Evolutionary conservation across 2,888 invertebrate genomes (phyloP).

Genomic region (Conchocele bisecta): DNA sequence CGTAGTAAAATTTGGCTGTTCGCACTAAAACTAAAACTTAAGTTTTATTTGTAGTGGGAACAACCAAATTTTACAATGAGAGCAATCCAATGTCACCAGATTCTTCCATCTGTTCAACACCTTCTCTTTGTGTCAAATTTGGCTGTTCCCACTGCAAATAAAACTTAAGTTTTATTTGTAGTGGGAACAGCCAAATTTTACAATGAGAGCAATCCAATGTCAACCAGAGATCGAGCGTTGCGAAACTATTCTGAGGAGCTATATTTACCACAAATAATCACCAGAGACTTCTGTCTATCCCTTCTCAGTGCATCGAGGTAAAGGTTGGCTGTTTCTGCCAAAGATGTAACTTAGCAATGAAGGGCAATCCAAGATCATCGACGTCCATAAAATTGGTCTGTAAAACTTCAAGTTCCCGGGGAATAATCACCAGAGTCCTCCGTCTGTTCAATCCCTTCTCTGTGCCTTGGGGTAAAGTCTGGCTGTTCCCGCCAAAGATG

Average conservation of each 20-base stretch:
- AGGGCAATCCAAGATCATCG: slow-evolving; percentile 50
- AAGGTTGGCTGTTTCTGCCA: slow-evolving; percentile 35
- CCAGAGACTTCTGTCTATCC: no score
- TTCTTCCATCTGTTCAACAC: slow-evolving; percentile 42
- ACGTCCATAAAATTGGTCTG: no score
- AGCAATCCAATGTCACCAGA: slow-evolving; percentile 41
- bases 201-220: no score
- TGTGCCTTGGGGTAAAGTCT: slow-evolving; percentile 13
- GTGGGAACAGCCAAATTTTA: no score
- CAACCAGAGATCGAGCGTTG: no score
- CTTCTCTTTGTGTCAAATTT: slow-evolving; percentile 33
- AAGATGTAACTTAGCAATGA: slow-evolving; percentile 43
- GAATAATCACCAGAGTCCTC: slow-evolving; percentile 19
- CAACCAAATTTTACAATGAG: no score
- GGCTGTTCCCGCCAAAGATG: slow-evolving; percentile 35
- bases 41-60: no score
- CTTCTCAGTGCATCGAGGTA: not conserved
- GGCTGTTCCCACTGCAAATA: slow-evolving; percentile 32
- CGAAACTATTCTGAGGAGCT: no score
- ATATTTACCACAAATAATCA: no score
- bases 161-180: no score
- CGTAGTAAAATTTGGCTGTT: slow-evolving; percentile 14
- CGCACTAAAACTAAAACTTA: slow-evolving; percentile 43
- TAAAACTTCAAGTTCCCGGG: no score
- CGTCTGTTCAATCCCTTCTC: slow-evolving; percentile 42